These are phyloP conservation scores for Phytoseiulus persimilis DNA, from an alignment of 2,888 invertebrate species.

Conservation along the genomic window DNA sequence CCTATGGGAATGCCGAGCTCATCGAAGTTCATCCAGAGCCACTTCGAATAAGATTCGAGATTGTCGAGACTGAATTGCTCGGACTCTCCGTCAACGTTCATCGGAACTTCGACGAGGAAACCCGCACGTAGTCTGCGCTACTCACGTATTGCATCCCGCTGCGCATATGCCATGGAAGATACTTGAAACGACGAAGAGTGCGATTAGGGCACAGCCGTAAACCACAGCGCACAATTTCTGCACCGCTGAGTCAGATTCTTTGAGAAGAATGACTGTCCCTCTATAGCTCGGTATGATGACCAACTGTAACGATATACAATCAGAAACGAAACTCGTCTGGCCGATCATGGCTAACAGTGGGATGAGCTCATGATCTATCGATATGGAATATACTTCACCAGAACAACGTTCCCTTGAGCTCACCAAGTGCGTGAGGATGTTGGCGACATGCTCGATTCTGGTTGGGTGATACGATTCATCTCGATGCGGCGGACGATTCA, in stretches of 20 bases:
- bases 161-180: conserved; percentile 75
- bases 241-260: conserved; percentile 63
- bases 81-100: too few species aligned
- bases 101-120: too few species aligned
- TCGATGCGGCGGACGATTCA: conserved; percentile 45
- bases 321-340: background rate
- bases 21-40: too few species aligned
- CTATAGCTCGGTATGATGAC: conserved; percentile 77
- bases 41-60: too few species aligned
- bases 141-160: conserved; percentile 49
- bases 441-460: conserved; percentile 77
- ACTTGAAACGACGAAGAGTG: conserved; percentile 78
- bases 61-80: too few species aligned
- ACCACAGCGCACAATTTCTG: conserved; percentile 73
- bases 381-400: too few species aligned
- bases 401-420: too few species aligned
- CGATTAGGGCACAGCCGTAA: conserved; percentile 73
- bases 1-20: too few species aligned
- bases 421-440: conserved; percentile 78
- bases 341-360: too few species aligned
- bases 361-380: too few species aligned
- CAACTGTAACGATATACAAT: conserved; percentile 51
- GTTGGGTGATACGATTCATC: conserved; percentile 72
- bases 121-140: background rate
- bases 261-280: conserved; percentile 65